phyloP scores from a whole-genome alignment of 2,113 vertebrate genomes.

The Todiramphus chloris region DNA sequence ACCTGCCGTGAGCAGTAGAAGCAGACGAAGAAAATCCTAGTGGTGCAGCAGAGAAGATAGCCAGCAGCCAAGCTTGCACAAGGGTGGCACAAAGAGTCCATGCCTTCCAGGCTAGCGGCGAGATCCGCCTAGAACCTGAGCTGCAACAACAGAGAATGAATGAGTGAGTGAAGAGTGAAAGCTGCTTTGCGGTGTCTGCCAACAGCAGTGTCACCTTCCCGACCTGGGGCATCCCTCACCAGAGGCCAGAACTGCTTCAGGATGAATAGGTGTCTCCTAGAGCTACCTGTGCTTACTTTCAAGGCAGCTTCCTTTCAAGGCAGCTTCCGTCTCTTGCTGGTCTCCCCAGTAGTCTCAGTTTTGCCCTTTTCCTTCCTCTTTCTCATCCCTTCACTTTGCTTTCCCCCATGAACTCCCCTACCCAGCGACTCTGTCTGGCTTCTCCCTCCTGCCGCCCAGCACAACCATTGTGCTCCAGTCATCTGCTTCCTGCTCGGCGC shows the following conservation, averaged over 20 bases:
- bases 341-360: neutral
- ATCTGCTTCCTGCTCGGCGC: fast-evolving
- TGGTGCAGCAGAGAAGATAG: neutral
- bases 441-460: neutral
- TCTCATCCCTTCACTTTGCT: neutral
- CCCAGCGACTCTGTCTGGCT: neutral
- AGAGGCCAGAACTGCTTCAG: neutral
- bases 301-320: neutral
- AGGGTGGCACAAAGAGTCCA: neutral
- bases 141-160: neutral
- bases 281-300: neutral
- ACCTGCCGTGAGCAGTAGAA: neutral
- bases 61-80: neutral
- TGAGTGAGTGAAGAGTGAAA: neutral
- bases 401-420: neutral
- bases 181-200: neutral
- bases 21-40: neutral
- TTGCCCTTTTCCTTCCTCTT: neutral
- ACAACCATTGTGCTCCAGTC: neutral
- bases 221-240: neutral
- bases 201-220: neutral
- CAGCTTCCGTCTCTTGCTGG: fast-evolving
- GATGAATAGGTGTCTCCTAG: neutral
- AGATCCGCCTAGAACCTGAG: neutral
- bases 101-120: neutral